Evolutionary conservation across 2,113 vertebrate species (phyloP).

Genomic region (Baryphthengus martii): DNA sequence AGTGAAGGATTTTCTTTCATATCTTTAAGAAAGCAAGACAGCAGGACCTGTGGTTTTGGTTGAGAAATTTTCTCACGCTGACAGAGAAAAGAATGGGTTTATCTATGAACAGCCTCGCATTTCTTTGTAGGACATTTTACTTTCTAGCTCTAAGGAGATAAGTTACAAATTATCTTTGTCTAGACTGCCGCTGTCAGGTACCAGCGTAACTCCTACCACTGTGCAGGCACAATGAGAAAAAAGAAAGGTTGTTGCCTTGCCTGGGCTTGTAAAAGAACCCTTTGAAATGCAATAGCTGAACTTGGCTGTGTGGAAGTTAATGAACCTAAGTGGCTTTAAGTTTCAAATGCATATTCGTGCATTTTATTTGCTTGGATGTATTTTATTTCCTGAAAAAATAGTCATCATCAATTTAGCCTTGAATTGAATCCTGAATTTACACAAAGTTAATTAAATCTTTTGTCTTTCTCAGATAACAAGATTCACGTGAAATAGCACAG

Average conservation of each 20-base stretch:
- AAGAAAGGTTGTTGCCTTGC: neutral
- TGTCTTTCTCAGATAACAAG: neutral
- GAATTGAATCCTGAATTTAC: neutral
- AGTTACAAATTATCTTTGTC: neutral
- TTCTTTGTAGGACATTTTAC: neutral
- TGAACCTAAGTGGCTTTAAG: neutral
- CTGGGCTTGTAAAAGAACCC: neutral
- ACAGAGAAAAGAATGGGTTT: neutral
- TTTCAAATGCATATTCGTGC: neutral
- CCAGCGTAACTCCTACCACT: neutral
- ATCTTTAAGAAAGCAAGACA: neutral
- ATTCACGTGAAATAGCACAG: neutral
- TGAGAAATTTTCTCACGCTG: neutral
- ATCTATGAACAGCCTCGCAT: neutral
- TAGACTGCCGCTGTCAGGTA: neutral
- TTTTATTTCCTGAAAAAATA: neutral
- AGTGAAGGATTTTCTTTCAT: too few species aligned
- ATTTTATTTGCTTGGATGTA: neutral
- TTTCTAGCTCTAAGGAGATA: neutral
- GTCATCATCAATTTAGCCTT: neutral
- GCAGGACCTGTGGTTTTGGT: neutral
- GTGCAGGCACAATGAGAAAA: neutral
- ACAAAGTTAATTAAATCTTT: neutral
- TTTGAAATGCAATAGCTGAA: constrained; percentile 22
- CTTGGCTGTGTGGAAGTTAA: neutral